Conservation (phyloP, 2,113 vertebrate species). For the Scolopax mira region DNA sequence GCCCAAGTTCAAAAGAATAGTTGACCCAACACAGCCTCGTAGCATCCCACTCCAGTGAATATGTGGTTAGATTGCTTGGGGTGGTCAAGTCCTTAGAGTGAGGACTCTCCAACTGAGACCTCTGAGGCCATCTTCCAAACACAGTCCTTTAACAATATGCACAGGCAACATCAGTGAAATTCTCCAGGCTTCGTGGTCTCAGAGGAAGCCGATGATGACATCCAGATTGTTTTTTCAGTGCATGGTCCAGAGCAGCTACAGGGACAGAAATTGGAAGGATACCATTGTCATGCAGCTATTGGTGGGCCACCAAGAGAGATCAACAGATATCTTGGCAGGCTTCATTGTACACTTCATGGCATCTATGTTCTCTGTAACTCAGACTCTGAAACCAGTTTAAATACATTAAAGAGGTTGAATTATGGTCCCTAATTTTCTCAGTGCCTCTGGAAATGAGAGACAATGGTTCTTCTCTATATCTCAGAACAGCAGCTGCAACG, state of each 20-base stretch:
- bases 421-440: background rate
- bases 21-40: accelerated
- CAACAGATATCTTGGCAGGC: background rate
- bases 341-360: background rate
- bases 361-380: background rate
- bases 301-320: background rate
- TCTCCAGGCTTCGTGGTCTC: background rate
- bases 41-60: background rate
- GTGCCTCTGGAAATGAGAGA: background rate
- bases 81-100: background rate
- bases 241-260: background rate
- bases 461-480: accelerated
- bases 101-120: background rate
- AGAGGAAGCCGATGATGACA: background rate
- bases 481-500: background rate
- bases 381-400: background rate
- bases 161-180: background rate
- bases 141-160: background rate
- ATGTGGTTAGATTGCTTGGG: background rate
- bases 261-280: background rate
- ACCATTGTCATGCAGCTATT: background rate
- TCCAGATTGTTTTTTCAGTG: background rate
- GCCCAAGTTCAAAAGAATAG: background rate
- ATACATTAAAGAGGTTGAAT: background rate
- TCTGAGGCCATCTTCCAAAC: background rate